Percentiles rank a stretch among this genome's conserved stretches.
phyloP scores from a whole-genome alignment of 1,140 invertebrate genomes.

The Bombus confusus region DNA sequence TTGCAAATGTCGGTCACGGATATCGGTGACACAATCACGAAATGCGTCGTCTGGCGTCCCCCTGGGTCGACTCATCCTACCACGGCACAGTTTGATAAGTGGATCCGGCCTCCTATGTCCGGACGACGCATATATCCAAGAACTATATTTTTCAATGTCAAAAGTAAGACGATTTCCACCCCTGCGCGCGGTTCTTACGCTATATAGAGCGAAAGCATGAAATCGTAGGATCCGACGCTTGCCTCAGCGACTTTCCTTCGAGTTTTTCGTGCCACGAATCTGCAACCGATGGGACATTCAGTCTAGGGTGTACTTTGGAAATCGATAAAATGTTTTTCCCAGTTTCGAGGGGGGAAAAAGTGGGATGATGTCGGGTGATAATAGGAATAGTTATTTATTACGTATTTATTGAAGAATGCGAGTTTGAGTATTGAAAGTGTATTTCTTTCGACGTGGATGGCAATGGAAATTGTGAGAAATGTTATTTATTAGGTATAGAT shows the following conservation, averaged over 20 bases:
- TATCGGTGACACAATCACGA: neutral
- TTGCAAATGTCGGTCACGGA: conserved; percentile 49
- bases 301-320: neutral
- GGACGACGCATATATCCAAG: neutral
- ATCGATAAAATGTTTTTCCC: conserved; percentile 12
- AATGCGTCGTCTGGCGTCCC: neutral
- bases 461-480: neutral
- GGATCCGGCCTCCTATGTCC: neutral
- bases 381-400: neutral
- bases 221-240: neutral
- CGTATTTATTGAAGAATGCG: neutral
- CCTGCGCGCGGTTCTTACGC: neutral
- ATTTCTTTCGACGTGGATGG: too few species aligned
- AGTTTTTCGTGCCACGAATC: conserved; percentile 15
- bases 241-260: conserved; percentile 17
- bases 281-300: conserved; percentile 5
- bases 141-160: conserved; percentile 32
- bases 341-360: neutral
- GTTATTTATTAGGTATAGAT: neutral
- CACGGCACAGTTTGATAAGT: neutral
- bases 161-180: conserved; percentile 24
- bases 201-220: neutral
- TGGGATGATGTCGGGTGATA: neutral
- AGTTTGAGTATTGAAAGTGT: neutral
- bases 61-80: neutral